Base-by-base conservation (phyloP, 2,888 invertebrate species). In the Sarcophaga rosellei region DNA sequence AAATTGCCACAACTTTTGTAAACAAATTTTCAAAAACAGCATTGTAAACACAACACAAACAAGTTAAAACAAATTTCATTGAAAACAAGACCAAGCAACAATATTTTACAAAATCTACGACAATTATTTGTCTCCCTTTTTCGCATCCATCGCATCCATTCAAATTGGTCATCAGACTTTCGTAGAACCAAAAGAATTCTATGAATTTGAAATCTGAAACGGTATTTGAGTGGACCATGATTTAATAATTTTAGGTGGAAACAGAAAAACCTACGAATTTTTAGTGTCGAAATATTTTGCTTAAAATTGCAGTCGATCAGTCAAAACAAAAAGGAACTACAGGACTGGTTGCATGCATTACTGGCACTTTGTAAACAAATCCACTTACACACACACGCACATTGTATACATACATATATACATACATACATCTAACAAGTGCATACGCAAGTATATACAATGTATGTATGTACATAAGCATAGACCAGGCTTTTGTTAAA, bases 281-380 rank as follows among this genome's bases (percentile, higher is more conserved):
- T 53, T 23, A 47, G 44, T 70, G 78, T 84, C 78, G 53, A 81
- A 86, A 86, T 78, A 84, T 86, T 86, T 81, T 84, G 70, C 70
- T 66, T 47, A 61, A 77, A 74, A 81, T 72, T 65, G 45, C 61
- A 86, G 66, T 75, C 81, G 86, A 84, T 86, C 81, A 78, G 78
- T 86, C 84, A 84, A 81, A 86, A 86, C 75, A 83, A 78, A 69
- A 79, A 72, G 57, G 20, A 21, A 12, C 65, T 69, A 63, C 53
- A 53, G 53, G 53, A 79, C 44, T 75, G 78, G 74, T 74, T 86
- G 70, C 83, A 86, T 78, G 75, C 81, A 84, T 75, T 86, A 84
- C 74, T 74, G 66, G 47, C 35, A 75, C 66, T 75, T 75, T 84
- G 70, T 78, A 77, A 78, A 83, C 80, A 86, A 75, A 69, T 61